phyloP scores from a whole-genome alignment of 2,113 vertebrate species.

The Capreolus pygargus region DNA sequence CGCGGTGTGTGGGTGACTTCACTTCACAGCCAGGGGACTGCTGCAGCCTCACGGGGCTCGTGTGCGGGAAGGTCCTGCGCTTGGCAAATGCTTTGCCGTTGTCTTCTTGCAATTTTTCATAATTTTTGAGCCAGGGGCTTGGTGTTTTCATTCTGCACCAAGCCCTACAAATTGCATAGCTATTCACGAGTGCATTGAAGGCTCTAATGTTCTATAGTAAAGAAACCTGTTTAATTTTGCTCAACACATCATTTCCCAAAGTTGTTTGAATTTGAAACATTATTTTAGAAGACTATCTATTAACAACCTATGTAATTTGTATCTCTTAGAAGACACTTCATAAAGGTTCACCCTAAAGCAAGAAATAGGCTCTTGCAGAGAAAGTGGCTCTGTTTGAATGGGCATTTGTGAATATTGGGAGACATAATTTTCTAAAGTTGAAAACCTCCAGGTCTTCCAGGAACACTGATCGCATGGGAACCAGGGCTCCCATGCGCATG shows the following conservation, averaged over 20 bases:
- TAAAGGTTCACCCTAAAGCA: not conserved
- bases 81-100: not conserved
- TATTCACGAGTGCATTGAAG: not conserved
- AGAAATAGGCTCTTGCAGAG: not conserved
- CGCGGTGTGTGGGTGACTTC: accelerated
- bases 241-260: not conserved
- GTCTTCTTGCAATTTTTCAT: not conserved
- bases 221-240: not conserved
- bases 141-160: not conserved
- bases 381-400: not conserved
- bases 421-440: not conserved
- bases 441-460: not conserved
- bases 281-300: not conserved
- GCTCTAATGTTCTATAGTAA: not conserved
- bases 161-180: not conserved
- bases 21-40: accelerated
- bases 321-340: not conserved
- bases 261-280: not conserved
- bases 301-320: not conserved
- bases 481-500: no score
- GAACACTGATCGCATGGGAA: not conserved
- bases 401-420: not conserved
- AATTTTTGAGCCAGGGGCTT: not conserved
- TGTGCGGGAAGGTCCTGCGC: accelerated
- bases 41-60: not conserved